Base-by-base conservation (phyloP, 2,888 invertebrate species). In the Ectropis crepuscularia region DNA sequence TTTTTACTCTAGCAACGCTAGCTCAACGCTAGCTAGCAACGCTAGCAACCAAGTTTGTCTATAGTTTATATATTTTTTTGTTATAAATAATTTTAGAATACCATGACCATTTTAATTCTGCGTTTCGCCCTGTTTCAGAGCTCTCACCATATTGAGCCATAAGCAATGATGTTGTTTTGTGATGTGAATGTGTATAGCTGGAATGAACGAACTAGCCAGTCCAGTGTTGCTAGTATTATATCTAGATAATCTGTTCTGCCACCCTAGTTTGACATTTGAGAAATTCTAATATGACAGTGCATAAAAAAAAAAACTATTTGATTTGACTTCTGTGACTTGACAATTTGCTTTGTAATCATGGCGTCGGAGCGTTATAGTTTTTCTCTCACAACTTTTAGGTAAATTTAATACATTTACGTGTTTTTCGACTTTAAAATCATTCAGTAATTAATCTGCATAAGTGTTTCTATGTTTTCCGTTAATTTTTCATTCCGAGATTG, bases 331-430 rank as follows among this genome's bases (percentile, higher is more conserved):
- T n/a, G n/a, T n/a, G n/a, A n/a, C n/a, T 85, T 85, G 85, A 81
- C 86, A 85, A 77, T 80, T 78, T 89, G 94, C 94, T 90, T 92
- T 93, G 94, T 94, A 94, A 96, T 95, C 94, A 98, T 98, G 98
- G 96, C 97, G 92, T 97, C 98, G 55, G 98, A 99, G 90, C 95
- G 99, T 80, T 99, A 99, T 83, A 99, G 99, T 94, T 99, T 99
- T 93, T 99, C 99, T 58, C 94, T 99, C 74, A 99, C 95, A 73
- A 95, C 94, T 81, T 95, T 94, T 85, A 95, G 94, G 94, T 94
- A 91, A 87, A 77, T 71, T 71, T 46, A 71, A 74, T 76, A 70
- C 72, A 82, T 76, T 81, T 83, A 84, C 77, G 68, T 63, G 53
- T 61, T 63, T 67, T 67, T 60, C 12, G 48, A n/a, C 38, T 5